A percentile compares a stretch with the other conserved stretches of the same genome.
Conservation (phyloP, 2,113 vertebrate species). For the Chascanopsetta lugubris region DNA sequence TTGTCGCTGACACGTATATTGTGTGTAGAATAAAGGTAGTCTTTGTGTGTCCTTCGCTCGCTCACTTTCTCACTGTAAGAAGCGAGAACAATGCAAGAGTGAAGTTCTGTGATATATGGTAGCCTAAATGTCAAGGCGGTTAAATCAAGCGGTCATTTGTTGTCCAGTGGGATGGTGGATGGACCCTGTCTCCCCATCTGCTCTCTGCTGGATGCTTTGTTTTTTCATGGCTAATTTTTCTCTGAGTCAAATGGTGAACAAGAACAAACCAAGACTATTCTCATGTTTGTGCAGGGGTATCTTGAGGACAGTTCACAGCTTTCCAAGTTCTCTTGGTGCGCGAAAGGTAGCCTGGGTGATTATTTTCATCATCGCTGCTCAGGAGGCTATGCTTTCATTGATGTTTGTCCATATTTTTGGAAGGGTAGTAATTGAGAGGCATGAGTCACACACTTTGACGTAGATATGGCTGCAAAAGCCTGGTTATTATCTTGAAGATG, state of each 20-base stretch:
- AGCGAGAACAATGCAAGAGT: constrained; percentile 52
- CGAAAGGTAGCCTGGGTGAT: background rate
- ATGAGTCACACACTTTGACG: no score
- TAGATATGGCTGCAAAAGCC: no score
- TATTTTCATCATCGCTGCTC: background rate
- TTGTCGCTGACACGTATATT: constrained; percentile 63
- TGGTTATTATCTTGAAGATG: no score
- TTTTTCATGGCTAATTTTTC: constrained; percentile 28
- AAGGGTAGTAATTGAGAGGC: no score
- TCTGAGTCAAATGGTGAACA: constrained; percentile 8
- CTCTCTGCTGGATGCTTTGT: constrained; percentile 48
- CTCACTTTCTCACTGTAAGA: constrained; percentile 31
- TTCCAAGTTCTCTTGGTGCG: background rate
- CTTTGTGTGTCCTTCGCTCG: constrained; percentile 49
- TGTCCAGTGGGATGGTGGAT: constrained; percentile 46
- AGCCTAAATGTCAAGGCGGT: constrained; percentile 72
- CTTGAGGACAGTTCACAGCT: constrained; percentile 1
- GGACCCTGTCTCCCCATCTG: constrained; percentile 67
- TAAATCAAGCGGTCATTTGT: constrained; percentile 66
- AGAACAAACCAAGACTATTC: constrained; percentile 1
- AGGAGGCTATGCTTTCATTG: background rate
- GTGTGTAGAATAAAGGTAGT: constrained; percentile 49
- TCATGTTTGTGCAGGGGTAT: background rate
- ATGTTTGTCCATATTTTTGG: no score
- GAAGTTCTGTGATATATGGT: constrained; percentile 64